Base-by-base conservation (phyloP, 2,888 invertebrate genomes). In the Yponomeuta evonymella region DNA sequence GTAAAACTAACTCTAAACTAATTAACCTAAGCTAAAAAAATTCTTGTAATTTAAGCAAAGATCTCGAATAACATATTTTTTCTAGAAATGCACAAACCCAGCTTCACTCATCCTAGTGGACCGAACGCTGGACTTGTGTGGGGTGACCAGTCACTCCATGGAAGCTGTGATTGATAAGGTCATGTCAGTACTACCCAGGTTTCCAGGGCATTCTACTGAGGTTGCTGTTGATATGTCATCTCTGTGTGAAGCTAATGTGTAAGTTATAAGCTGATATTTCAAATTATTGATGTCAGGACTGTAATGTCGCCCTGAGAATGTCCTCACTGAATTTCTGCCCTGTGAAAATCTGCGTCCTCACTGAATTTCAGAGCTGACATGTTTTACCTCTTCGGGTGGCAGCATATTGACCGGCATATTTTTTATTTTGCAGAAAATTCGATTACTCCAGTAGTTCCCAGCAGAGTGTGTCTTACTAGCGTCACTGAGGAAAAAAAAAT, bases 191-290 rank as follows among this genome's bases (percentile, higher is more conserved):
- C 82, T 95, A 70, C 94, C 95, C 0, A 88, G 92, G 75, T 92
- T 95, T 68, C 94, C 94, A 0, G 93, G 94, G 70, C 95, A 95
- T 78, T 84, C 86, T 65, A 94, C 93, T 75, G 95, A 96, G 78
- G 93, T 95, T 3, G 93, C 94, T 11, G 92, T 96, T 2, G 93
- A 94, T 75, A 94, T 95, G 94, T 90, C 94, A n/a, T 84, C 93
- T 0, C 78, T 95, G 0, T 94, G 94, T 78, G 83, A 89, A 72
- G 90, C 92, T 73, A 87, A 87, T 78, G 82, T 85, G 93, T 93
- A 78, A 81, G 89, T 67, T 43, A 8, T 8, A 43, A 8, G 8
- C 43, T 43, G 43, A 8, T 43, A 43, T 43, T 43, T 70, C 1
- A 67, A 51, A 33, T 62, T 70, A 68, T 70, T 48, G 43, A 43